Evolutionary conservation across 2,113 vertebrate species (phyloP).

Genomic region (Ageneiosus marmoratus): DNA sequence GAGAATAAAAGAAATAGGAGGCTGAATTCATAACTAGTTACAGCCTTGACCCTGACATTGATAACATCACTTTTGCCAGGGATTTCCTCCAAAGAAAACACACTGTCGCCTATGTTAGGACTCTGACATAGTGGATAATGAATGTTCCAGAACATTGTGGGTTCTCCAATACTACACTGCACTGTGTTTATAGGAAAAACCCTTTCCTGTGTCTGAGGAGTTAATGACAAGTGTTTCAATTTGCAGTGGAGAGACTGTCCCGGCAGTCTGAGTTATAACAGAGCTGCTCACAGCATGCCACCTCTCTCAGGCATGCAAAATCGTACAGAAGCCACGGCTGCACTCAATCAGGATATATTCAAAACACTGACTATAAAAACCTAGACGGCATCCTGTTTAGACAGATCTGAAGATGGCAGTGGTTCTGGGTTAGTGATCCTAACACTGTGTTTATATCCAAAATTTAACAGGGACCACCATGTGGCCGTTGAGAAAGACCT

Average conservation of each 20-base stretch:
- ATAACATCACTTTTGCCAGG: background rate
- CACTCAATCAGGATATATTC: background rate
- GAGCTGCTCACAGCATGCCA: constrained; percentile 12
- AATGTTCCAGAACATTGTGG: constrained; percentile 2
- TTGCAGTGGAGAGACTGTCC: constrained; percentile 7
- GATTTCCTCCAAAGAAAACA: constrained; percentile 10
- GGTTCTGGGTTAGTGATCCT: background rate
- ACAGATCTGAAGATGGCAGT: background rate
- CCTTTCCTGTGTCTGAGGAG: constrained; percentile 41
- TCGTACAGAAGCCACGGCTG: background rate
- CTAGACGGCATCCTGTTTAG: background rate
- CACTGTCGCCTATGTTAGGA: background rate
- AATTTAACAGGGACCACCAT: background rate
- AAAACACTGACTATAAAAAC: background rate
- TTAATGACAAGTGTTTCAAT: constrained; percentile 37
- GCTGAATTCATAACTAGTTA: background rate
- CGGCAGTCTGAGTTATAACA: constrained; percentile 6
- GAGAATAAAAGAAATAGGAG: background rate
- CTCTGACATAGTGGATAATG: background rate
- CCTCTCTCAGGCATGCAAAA: background rate
- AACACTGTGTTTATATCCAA: background rate
- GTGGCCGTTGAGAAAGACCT: background rate
- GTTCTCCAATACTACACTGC: constrained; percentile 18
- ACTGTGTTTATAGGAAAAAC: constrained; percentile 36
- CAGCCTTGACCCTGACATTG: background rate